phyloP scores from a whole-genome alignment of 2,797 vertebrate species.

The Epinephelus awoara region DNA sequence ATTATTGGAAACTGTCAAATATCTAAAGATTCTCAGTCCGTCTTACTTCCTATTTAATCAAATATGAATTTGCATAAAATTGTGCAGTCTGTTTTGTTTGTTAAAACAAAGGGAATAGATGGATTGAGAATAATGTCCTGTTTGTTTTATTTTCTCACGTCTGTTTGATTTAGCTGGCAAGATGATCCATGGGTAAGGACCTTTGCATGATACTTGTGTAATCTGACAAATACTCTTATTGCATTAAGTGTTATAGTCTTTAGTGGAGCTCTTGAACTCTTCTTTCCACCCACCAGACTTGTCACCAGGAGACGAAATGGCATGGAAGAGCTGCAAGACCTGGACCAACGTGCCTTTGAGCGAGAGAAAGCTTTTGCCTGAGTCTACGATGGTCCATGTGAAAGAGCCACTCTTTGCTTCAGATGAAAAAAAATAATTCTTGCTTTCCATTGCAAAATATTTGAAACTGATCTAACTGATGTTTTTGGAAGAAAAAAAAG shows the following conservation, averaged over 20 bases:
- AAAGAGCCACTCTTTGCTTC: no score
- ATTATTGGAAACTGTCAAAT: no score
- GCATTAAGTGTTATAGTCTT: background rate
- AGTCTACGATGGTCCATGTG: background rate
- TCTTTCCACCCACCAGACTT: background rate
- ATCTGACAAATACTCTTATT: background rate
- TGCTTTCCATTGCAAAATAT: no score
- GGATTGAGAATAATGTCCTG: background rate
- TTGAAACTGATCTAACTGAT: background rate
- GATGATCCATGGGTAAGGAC: background rate
- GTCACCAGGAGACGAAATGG: accelerated
- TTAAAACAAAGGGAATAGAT: no score
- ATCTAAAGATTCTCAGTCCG: no score
- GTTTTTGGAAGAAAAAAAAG: background rate
- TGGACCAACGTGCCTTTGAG: background rate
- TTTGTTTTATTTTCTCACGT: background rate
- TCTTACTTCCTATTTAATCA: background rate
- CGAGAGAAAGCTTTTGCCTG: background rate
- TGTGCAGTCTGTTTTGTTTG: no score
- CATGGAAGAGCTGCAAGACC: background rate
- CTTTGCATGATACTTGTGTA: background rate
- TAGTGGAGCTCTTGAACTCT: background rate
- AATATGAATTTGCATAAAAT: background rate
- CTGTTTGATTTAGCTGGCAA: background rate
- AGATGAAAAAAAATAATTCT: no score